These are phyloP conservation scores for Hemitrygon akajei DNA, from an alignment of 2,797 vertebrate species.

Conservation along the genomic window DNA sequence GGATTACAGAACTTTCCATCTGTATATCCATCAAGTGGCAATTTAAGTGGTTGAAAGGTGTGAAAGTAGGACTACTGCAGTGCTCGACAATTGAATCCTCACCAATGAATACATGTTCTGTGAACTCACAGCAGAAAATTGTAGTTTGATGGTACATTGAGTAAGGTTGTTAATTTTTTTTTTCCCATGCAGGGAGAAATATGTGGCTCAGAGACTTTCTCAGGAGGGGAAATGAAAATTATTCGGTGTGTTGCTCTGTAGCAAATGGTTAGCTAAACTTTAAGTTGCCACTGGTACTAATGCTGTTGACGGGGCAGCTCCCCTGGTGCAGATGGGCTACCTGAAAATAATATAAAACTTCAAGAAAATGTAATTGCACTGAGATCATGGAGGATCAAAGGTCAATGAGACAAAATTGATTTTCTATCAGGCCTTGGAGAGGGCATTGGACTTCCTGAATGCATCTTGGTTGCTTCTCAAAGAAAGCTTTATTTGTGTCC, in stretches of 20 bases:
- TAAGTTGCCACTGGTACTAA: background rate
- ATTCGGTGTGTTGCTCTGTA: background rate
- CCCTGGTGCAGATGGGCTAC: background rate
- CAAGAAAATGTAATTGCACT: background rate
- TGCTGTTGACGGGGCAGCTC: background rate
- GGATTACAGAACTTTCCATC: background rate
- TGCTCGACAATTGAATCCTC: background rate
- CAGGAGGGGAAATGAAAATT: background rate
- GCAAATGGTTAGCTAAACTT: background rate
- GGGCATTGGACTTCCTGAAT: no score
- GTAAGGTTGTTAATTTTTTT: background rate
- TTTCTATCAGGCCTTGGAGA: no score
- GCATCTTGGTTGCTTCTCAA: no score
- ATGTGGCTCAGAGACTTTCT: background rate
- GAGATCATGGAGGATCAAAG: background rate
- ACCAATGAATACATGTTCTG: background rate
- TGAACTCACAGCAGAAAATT: background rate
- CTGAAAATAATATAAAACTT: background rate
- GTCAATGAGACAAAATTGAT: no score
- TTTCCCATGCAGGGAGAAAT: background rate
- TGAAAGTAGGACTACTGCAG: background rate
- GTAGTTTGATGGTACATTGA: background rate
- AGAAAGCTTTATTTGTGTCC: no score
- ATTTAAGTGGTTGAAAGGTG: background rate
- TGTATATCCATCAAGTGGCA: background rate